Evolutionary conservation across 2,888 invertebrate genomes (phyloP).

Genomic region (Psococerastis gibbosa): DNA sequence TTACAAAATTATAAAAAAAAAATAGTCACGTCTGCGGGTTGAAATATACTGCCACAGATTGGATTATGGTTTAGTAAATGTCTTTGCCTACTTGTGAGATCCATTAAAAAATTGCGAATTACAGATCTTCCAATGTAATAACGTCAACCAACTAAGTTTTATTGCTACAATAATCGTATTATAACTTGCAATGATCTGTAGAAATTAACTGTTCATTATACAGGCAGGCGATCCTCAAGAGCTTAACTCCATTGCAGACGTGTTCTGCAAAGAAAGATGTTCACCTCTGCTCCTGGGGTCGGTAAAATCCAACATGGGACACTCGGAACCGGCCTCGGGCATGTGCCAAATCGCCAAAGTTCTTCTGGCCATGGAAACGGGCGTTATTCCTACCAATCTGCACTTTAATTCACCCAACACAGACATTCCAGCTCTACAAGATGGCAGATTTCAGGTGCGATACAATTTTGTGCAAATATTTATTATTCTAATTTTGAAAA

Average conservation of each 20-base stretch:
- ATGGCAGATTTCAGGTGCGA: conserved; percentile 67
- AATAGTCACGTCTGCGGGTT: no score
- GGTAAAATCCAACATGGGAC: conserved; percentile 97
- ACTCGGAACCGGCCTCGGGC: conserved; percentile 86
- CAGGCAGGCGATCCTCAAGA: conserved; percentile 96
- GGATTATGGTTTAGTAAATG: no score
- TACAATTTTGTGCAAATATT: neutral
- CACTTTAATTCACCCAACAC: conserved; percentile 75
- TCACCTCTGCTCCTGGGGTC: conserved; percentile 80
- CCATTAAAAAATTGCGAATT: no score
- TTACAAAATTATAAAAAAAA: no score
- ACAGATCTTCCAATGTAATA: no score
- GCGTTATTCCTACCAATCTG: conserved; percentile 76
- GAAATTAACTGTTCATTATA: no score
- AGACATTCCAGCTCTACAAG: conserved; percentile 75
- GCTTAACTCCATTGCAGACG: conserved; percentile 80
- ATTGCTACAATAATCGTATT: no score
- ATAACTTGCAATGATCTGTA: no score
- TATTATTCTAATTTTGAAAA: neutral
- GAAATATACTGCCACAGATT: no score
- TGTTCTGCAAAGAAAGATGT: conserved; percentile 67
- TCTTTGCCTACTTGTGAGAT: no score
- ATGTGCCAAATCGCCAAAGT: conserved; percentile 81
- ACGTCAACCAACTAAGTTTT: no score
- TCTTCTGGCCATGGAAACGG: conserved; percentile 80